Evolutionary conservation across 2,888 invertebrate species (phyloP).

Genomic region (Orthonychiurus folsomi): DNA sequence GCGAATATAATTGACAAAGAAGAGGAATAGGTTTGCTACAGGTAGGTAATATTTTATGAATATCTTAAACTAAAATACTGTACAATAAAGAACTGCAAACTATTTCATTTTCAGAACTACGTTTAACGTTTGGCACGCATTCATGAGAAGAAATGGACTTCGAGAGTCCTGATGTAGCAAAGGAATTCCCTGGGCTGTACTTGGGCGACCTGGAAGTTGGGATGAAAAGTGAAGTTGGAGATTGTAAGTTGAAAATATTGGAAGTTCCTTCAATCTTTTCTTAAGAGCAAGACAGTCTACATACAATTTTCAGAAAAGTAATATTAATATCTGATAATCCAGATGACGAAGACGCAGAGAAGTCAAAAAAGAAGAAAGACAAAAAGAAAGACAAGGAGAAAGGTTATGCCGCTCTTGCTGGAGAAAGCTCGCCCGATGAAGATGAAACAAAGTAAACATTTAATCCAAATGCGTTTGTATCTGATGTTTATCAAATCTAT

Average conservation of each 20-base stretch:
- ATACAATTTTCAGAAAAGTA: too few species aligned
- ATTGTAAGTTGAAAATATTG: slow-evolving; percentile 1
- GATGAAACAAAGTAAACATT: slow-evolving; percentile 32
- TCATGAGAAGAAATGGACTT: slow-evolving; percentile 36
- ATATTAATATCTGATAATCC: not conserved
- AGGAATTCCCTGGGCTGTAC: slow-evolving; percentile 39
- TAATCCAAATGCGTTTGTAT: slow-evolving; percentile 1
- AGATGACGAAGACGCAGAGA: slow-evolving; percentile 33
- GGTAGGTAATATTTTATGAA: too few species aligned
- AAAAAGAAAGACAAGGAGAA: slow-evolving; percentile 37
- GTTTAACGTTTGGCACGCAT: too few species aligned
- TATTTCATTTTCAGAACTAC: too few species aligned
- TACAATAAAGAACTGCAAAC: too few species aligned
- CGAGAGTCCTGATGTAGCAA: slow-evolving; percentile 38
- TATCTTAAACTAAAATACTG: too few species aligned
- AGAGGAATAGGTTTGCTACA: too few species aligned
- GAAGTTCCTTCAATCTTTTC: not conserved
- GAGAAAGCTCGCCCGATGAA: slow-evolving; percentile 38
- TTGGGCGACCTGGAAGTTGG: slow-evolving; percentile 21
- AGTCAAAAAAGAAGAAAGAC: slow-evolving; percentile 36
- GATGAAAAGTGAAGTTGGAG: slow-evolving; percentile 14
- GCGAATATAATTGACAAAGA: too few species aligned
- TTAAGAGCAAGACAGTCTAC: not conserved
- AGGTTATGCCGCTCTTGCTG: slow-evolving; percentile 36
- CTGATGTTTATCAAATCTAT: slow-evolving; percentile 4